A percentile compares a stretch with the other conserved stretches of the same genome.
Evolutionary conservation across 2,888 invertebrate species (phyloP).

Genomic region (Sycophila texana): DNA sequence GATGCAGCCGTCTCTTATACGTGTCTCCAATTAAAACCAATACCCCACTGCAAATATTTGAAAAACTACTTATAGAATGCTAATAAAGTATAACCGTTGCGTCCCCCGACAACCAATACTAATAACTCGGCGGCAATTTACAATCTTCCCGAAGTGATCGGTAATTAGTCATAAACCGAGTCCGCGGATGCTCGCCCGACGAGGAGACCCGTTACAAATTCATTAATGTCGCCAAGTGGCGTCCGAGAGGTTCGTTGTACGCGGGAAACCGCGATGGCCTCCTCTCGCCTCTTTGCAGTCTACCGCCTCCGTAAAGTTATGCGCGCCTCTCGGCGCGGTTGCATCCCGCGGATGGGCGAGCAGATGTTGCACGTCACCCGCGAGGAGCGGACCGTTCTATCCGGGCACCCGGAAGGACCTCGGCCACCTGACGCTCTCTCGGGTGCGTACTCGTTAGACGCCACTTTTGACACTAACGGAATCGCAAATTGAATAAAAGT

Average conservation of each 20-base stretch:
- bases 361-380: constrained; percentile 53
- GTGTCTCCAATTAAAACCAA: no score
- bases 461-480: no score
- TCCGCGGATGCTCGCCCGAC: no score
- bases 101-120: neutral
- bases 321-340: constrained; percentile 4
- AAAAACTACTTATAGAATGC: no score
- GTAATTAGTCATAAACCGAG: no score
- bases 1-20: no score
- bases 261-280: neutral
- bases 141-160: neutral
- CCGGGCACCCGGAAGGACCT: neutral
- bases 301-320: neutral
- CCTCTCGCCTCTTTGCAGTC: neutral
- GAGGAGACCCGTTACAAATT: constrained; percentile 19
- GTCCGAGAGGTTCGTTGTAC: constrained; percentile 31
- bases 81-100: no score
- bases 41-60: no score
- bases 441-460: no score
- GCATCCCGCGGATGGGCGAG: neutral
- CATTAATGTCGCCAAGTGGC: constrained; percentile 25
- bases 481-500: no score
- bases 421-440: constrained; percentile 42
- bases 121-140: neutral
- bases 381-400: neutral